Conservation (phyloP, 2,888 invertebrate genomes). For the Acanthosepion pharaonis region DNA sequence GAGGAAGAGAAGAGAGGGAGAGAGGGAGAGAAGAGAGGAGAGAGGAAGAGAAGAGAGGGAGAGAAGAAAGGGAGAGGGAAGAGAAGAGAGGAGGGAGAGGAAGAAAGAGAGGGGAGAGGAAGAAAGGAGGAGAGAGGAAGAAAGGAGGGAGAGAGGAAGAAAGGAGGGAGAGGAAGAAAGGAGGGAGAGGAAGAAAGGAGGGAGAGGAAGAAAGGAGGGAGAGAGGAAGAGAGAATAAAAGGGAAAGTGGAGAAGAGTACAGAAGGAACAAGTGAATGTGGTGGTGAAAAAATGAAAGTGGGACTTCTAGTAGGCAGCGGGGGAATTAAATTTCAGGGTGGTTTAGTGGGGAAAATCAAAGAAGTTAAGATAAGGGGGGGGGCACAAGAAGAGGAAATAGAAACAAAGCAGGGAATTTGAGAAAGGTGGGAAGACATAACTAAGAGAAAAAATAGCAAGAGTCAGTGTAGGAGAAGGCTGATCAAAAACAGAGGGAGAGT, state of each 20-base stretch:
- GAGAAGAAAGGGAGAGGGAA: accelerated
- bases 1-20: accelerated
- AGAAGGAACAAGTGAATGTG: neutral
- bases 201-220: neutral
- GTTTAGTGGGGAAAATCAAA: neutral
- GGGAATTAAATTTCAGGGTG: neutral
- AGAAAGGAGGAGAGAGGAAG: too few species aligned
- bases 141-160: neutral
- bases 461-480: too few species aligned
- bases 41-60: neutral
- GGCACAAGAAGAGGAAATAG: neutral
- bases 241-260: neutral
- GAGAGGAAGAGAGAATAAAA: neutral
- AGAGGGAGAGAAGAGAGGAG: neutral
- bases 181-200: neutral
- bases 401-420: neutral
- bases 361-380: neutral
- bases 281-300: too few species aligned
- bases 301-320: neutral
- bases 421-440: neutral
- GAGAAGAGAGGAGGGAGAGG: neutral
- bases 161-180: neutral
- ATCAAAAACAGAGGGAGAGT: neutral
- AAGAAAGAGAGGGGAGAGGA: too few species aligned
- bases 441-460: neutral